Evolutionary conservation across 2,113 vertebrate species (phyloP).

Genomic region (Campylomormyrus tamandua): DNA sequence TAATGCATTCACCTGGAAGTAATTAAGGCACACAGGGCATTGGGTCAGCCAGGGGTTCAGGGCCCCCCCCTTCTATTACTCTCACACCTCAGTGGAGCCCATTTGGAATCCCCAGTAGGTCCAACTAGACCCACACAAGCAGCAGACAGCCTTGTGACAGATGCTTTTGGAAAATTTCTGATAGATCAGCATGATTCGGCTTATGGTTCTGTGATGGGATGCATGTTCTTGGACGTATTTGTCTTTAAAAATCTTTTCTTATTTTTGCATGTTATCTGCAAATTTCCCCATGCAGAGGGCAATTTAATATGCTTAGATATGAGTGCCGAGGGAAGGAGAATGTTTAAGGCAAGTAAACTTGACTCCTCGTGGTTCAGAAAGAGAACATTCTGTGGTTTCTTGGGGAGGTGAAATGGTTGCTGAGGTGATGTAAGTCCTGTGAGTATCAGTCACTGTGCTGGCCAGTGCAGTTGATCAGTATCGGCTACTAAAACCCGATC

Average conservation of each 20-base stretch:
- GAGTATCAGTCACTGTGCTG: no score
- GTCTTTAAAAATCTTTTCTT: not conserved
- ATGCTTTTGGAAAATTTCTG: not conserved
- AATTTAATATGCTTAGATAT: not conserved
- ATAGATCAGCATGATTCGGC: not conserved
- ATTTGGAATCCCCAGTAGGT: not conserved
- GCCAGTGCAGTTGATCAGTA: not conserved
- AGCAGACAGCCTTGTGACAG: not conserved
- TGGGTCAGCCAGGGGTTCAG: not conserved
- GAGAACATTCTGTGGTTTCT: not conserved
- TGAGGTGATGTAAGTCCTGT: not conserved
- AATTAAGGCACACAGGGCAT: constrained; percentile 14
- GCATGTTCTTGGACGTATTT: not conserved
- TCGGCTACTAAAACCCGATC: no score
- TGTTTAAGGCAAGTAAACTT: not conserved
- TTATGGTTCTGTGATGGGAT: not conserved
- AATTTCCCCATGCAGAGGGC: not conserved
- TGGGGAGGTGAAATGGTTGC: not conserved
- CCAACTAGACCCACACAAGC: not conserved
- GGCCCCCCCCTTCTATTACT: not conserved
- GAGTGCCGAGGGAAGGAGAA: not conserved
- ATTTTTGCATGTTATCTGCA: not conserved
- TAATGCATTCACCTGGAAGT: constrained; percentile 20
- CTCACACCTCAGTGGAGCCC: not conserved
- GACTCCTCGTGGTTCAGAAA: not conserved